Evolutionary conservation across 2,113 vertebrate genomes (phyloP), one percentile per base, ranked within the genome.

Genomic region (Lucifuga dentata): DNA sequence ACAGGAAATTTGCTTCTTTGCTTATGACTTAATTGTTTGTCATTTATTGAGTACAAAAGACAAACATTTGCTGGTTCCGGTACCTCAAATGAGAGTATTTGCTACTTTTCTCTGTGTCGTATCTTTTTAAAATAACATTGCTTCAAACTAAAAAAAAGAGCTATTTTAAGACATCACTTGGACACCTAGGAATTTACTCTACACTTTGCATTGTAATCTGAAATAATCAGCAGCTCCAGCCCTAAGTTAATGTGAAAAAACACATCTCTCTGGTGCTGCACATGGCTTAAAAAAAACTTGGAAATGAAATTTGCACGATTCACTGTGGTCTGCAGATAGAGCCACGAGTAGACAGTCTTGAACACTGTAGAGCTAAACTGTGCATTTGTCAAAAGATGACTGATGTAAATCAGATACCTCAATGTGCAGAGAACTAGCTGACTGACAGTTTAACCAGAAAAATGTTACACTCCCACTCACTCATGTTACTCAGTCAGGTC

Each of bases 371-470:
- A 58, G 50, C 51, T 40, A 68, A 53, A 33, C 56, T 36, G 38
- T 53, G 49, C 21, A 39, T 81, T 60, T 76, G 61, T 53, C 49
- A 19, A 12, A 61, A 35, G 68, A 59, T 68, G 65, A 76, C 41
- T 73, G 46, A 16, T 53, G 63, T 78, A 73, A 76, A 82, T 73
- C 55, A 72, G 73, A 83, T 73, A 38, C 62, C 44, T 71, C 52
- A 56, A 24, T 74, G 64, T 63, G 73, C 64, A 45, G 23, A 23
- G 53, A 78, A 72, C 76, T 68, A 73, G 80, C 73, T 73, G 58
- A 71, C 52, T 79, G 55, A 78, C 79, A 52, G 72, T 76, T 75
- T 44, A 13, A 57, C 16, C 19, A 13, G 33, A 36, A 45, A n/a
- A 56, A 39, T 29, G 24, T 48, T 33, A 63, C 26, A 53, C 48